phyloP scores from a whole-genome alignment of 2,888 invertebrate species.

The Chelonus formosanus region DNA sequence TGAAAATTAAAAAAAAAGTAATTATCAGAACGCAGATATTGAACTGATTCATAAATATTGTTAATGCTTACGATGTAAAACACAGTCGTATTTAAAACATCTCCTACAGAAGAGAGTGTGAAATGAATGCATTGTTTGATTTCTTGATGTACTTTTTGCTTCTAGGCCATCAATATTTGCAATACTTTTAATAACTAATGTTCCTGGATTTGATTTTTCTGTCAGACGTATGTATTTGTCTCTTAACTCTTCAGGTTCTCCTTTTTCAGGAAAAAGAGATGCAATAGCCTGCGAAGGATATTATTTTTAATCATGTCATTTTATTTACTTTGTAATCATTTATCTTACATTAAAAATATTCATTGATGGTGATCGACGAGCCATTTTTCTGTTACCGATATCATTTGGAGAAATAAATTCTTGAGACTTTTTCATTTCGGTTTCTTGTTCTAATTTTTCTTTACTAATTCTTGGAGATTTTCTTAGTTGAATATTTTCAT shows the following conservation, averaged over 20 bases:
- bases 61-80: slow-evolving; percentile 80
- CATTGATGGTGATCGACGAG: slow-evolving; percentile 56
- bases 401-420: slow-evolving; percentile 6
- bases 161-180: slow-evolving; percentile 95
- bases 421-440: slow-evolving; percentile 39
- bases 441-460: slow-evolving; percentile 63
- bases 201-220: slow-evolving; percentile 84
- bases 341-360: slow-evolving; percentile 57
- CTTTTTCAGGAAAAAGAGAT: slow-evolving; percentile 91
- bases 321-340: not conserved
- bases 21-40: no score
- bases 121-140: slow-evolving; percentile 98
- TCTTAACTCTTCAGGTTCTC: slow-evolving; percentile 83
- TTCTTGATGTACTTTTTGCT: slow-evolving; percentile 89
- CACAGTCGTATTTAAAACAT: slow-evolving; percentile 99
- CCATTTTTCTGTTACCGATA: slow-evolving; percentile 44
- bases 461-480: slow-evolving; percentile 56
- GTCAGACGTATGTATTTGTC: slow-evolving; percentile 93
- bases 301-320: not conserved
- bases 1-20: no score
- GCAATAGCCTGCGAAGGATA: slow-evolving; percentile 83
- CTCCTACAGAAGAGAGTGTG: slow-evolving; percentile 97
- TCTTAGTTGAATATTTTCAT: slow-evolving; percentile 66
- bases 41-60: no score
- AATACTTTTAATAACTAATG: slow-evolving; percentile 90